phyloP scores from a whole-genome alignment of 2,113 vertebrate genomes.

The Pelecanus crispus region DNA sequence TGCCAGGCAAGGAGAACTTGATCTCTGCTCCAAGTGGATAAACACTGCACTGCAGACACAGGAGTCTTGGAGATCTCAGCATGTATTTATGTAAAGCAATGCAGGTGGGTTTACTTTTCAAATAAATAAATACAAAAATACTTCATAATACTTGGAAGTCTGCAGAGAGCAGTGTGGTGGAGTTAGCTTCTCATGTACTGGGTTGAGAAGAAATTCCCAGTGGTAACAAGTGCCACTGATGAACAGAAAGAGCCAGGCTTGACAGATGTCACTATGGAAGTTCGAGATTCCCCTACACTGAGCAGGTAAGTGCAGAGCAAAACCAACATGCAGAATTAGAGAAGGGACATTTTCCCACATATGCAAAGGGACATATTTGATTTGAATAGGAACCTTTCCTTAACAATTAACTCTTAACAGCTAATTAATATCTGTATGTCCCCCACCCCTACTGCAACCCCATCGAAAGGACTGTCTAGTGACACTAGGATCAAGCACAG shows the following conservation, averaged over 20 bases:
- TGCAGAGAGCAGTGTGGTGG: neutral
- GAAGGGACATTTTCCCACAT: neutral
- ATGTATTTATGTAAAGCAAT: neutral
- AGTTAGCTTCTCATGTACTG: neutral
- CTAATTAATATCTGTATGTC: neutral
- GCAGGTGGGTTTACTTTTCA: slow-evolving; percentile 23
- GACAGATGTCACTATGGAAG: neutral
- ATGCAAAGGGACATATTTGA: neutral
- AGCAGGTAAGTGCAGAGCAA: neutral
- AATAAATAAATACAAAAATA: slow-evolving; percentile 16
- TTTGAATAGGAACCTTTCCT: neutral
- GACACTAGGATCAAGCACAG: neutral
- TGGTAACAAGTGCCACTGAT: neutral
- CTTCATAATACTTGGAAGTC: neutral
- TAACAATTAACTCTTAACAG: neutral
- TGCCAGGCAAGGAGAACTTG: neutral
- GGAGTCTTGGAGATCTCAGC: neutral
- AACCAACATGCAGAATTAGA: neutral
- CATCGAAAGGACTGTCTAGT: neutral
- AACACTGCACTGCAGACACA: neutral
- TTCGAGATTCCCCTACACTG: neutral
- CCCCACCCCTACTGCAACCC: neutral
- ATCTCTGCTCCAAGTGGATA: neutral
- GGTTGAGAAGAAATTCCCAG: neutral
- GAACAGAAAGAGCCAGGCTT: neutral